Base-by-base conservation (phyloP, 2,797 vertebrate genomes). In the Bradypus variegatus region DNA sequence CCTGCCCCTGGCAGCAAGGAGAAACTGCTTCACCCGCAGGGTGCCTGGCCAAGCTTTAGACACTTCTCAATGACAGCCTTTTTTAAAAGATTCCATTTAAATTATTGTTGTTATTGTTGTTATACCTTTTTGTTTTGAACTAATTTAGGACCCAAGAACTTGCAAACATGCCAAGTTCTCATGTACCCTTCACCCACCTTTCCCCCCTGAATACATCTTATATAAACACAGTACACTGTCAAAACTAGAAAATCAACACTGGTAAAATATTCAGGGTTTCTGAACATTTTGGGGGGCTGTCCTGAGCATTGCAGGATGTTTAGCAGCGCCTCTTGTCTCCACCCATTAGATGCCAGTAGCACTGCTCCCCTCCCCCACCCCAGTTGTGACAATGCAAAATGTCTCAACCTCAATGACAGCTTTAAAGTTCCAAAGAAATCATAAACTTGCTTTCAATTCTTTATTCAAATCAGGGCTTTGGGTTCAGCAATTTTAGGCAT, bases 391-490 rank as follows among this genome's bases (percentile, higher is more conserved):
- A 23, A 41, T 41, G 38, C 13, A 38, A 83, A 41, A 41, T 29
- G 29, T 83, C 15, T 55, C 50, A 86, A 84, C 67, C 19, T 33
- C 75, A 33, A 1, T 15, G 64, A 62, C n/a, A 14, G 29, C 31
- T 70, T 73, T 62, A 65, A 62, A 80, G 69, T 84, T 36, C n/a
- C 50, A 48, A 65, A 72, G 29, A 38, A 58, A 29, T 8, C 16
- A 85, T 33, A 85, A 25, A 70, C n/a, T 70, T 29, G 18, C 36
- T 94, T 58, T 64, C 53, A 6, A 1, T 36, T 38, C 94, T 95
- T 79, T 87, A 53, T 88, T 95, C n/a, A 62, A 90, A 85, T 91
- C 31, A 48, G 15, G 64, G 16, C 85, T 88, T 77, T 72, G 10
- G 82, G 33, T 60, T 93, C 80, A 23, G 33, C 50, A 16, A 2